Evolutionary conservation across 2,113 vertebrate genomes (phyloP).

Genomic region (Rhinichthys klamathensis): DNA sequence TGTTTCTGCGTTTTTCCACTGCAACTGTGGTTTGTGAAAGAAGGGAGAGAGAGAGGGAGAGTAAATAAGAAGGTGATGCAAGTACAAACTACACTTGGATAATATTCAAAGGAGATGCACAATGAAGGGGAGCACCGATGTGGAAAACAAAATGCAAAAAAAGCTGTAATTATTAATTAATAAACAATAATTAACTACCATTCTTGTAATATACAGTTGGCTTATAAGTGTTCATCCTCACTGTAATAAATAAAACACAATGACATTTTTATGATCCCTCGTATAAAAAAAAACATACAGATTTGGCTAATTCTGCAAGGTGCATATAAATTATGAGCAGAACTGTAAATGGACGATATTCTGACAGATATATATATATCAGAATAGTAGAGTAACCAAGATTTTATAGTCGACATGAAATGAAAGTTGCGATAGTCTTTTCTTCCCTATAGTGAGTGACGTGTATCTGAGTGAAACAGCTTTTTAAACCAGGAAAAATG

Average conservation of each 20-base stretch:
- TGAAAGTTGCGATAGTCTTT: too few species aligned
- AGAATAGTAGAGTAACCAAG: neutral
- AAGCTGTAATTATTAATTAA: neutral
- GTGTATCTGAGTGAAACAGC: too few species aligned
- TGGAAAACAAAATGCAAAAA: neutral
- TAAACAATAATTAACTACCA: neutral
- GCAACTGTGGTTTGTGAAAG: conserved; percentile 33
- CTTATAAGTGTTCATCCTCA: neutral
- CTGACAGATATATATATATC: neutral
- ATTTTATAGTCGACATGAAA: too few species aligned
- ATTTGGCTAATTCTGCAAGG: neutral
- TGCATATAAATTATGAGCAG: neutral
- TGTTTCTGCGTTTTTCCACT: conserved; percentile 36
- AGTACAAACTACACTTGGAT: conserved; percentile 15
- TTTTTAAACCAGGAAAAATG: too few species aligned
- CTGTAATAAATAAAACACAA: neutral
- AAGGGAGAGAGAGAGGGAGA: conserved; percentile 20
- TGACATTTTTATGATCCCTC: neutral
- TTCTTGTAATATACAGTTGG: neutral
- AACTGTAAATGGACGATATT: neutral
- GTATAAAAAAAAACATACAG: neutral
- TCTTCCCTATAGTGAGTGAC: too few species aligned
- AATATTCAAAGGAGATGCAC: conserved; percentile 1
- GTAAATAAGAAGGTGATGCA: conserved; percentile 38
- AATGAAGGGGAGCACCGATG: neutral